Conservation (phyloP, 1,140 invertebrate species). For the Apis laboriosa region DNA sequence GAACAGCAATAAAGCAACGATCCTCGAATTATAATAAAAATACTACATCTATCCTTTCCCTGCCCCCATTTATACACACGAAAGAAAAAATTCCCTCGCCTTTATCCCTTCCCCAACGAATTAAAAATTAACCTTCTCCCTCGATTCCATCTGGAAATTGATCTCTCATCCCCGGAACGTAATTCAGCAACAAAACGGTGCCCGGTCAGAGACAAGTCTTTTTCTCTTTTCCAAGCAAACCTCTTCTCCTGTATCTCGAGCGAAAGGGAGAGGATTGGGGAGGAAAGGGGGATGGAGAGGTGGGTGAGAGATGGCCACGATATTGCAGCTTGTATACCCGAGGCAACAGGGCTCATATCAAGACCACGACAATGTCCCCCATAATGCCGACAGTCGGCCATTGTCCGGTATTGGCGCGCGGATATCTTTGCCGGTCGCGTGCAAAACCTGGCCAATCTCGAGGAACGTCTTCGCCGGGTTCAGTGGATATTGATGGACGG, state of each 20-base stretch:
- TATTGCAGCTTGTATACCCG: constrained; percentile 71
- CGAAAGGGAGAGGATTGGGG: neutral
- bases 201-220: neutral
- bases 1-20: no score
- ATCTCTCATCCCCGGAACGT: no score
- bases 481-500: constrained; percentile 49
- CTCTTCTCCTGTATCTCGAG: no score
- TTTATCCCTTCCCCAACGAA: no score
- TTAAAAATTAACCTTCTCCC: neutral
- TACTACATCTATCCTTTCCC: no score
- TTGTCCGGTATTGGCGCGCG: constrained; percentile 64
- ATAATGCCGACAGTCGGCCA: constrained; percentile 68
- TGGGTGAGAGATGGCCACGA: constrained; percentile 44
- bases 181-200: neutral
- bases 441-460: constrained; percentile 58
- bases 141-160: neutral
- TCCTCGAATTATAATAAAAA: no score
- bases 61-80: no score
- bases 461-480: constrained; percentile 4
- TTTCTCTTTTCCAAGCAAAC: neutral
- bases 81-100: no score
- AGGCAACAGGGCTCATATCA: constrained; percentile 69
- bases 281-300: neutral
- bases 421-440: constrained; percentile 63
- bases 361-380: constrained; percentile 65